These are phyloP conservation scores for Actinemys pallida DNA, from an alignment of 2,113 vertebrate genomes.

Conservation along the genomic window DNA sequence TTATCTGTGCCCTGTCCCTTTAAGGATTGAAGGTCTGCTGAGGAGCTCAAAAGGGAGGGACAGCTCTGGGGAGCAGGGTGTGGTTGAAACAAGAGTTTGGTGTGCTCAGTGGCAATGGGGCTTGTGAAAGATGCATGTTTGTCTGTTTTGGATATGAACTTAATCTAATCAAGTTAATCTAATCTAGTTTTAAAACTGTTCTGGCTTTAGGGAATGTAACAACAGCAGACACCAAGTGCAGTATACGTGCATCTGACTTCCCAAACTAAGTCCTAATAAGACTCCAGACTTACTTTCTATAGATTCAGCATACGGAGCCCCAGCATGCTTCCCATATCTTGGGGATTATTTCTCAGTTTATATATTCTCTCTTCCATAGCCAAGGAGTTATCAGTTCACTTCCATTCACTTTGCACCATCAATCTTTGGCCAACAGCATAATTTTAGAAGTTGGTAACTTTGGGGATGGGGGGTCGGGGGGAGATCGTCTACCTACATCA, in stretches of 20 bases:
- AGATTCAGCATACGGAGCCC: not conserved
- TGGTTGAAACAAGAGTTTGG: not conserved
- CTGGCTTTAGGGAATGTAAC: not conserved
- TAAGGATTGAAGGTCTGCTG: not conserved
- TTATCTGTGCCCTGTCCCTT: not conserved
- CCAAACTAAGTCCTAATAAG: not conserved
- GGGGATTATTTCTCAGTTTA: not conserved
- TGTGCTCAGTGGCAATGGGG: too few species aligned
- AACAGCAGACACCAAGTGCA: not conserved
- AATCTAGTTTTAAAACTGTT: not conserved
- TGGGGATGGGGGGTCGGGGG: accelerated
- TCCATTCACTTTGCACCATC: not conserved
- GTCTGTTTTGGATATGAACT: not conserved
- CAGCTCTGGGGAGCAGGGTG: not conserved
- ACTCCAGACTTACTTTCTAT: not conserved
- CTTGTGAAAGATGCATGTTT: not conserved
- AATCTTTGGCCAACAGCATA: not conserved
- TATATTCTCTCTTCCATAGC: not conserved
- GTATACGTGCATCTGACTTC: not conserved
- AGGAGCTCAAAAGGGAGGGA: not conserved
- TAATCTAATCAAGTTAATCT: not conserved
- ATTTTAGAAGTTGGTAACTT: not conserved
- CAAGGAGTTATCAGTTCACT: not conserved
- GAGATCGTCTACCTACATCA: not conserved
- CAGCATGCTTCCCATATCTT: not conserved